A percentile compares a stretch with the other conserved stretches of the same genome.
phyloP scores from a whole-genome alignment of 1,140 invertebrate species.

The Pseudomyrmex concolor region DNA sequence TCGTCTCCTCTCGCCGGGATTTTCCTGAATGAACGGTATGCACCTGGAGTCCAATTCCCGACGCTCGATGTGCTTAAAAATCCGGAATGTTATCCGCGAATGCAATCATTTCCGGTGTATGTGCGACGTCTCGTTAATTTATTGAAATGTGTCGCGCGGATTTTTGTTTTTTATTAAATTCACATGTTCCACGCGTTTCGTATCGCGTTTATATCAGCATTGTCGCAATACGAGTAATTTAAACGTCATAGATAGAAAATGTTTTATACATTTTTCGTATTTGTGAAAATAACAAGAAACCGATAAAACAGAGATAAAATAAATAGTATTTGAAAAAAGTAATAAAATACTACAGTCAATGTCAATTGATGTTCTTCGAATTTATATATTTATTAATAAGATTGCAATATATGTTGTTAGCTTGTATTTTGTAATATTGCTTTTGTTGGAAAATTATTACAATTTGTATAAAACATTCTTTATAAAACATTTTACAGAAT shows the following conservation, averaged over 20 bases:
- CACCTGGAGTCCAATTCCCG: slow-evolving; percentile 67
- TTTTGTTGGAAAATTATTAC: not conserved
- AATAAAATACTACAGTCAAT: not conserved
- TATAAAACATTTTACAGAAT: not conserved
- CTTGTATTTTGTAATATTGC: not conserved
- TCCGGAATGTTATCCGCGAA: slow-evolving; percentile 51
- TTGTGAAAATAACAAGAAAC: slow-evolving; percentile 16
- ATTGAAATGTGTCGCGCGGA: slow-evolving; percentile 55
- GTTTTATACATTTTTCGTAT: slow-evolving; percentile 13
- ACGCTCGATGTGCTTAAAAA: slow-evolving; percentile 66
- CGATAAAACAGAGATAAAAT: not conserved
- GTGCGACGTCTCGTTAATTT: slow-evolving; percentile 56
- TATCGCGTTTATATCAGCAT: slow-evolving; percentile 12
- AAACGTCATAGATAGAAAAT: slow-evolving; percentile 51
- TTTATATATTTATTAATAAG: not conserved
- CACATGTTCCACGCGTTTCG: slow-evolving; percentile 13
- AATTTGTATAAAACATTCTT: not conserved
- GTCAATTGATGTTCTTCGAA: not conserved
- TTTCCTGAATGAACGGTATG: slow-evolving; percentile 55
- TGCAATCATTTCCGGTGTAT: slow-evolving; percentile 54
- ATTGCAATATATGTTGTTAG: not conserved
- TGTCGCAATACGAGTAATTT: slow-evolving; percentile 6
- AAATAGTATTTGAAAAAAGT: slow-evolving; percentile 4
- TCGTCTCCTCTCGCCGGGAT: slow-evolving; percentile 53
- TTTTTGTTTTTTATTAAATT: slow-evolving; percentile 44